Conservation (phyloP, 2,797 vertebrate species). For the Myotis vivesi region DNA sequence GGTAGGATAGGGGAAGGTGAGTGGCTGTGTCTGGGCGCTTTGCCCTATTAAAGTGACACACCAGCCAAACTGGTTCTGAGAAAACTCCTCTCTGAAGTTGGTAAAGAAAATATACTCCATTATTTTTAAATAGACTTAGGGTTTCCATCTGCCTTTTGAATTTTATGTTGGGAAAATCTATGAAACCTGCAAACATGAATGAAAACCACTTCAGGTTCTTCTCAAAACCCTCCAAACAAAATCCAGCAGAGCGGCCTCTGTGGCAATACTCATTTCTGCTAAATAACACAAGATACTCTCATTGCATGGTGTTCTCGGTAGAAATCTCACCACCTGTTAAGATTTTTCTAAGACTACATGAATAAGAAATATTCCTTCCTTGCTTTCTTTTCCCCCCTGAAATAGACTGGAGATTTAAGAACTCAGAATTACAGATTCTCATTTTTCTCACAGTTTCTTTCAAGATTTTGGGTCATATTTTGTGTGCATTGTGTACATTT, state of each 20-base stretch:
- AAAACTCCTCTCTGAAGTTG: not conserved
- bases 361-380: not conserved
- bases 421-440: constrained; percentile 34
- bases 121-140: not conserved
- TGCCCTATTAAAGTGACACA: not conserved
- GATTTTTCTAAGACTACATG: not conserved
- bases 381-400: not conserved
- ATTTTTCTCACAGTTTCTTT: not conserved
- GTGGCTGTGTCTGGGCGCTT: not conserved
- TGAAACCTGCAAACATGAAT: not conserved
- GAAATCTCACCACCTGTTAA: not conserved
- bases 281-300: constrained; percentile 33
- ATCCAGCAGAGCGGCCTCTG: not conserved
- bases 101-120: not conserved
- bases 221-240: not conserved
- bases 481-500: not conserved
- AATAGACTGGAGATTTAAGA: constrained; percentile 17
- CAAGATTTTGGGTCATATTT: not conserved
- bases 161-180: constrained; percentile 3
- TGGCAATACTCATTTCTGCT: not conserved
- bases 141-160: constrained; percentile 2
- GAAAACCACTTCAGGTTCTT: constrained; percentile 27
- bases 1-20: not conserved
- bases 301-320: not conserved
- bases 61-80: not conserved